Evolutionary conservation across 2,797 vertebrate species (phyloP).

Genomic region (Oreochromis grahami): DNA sequence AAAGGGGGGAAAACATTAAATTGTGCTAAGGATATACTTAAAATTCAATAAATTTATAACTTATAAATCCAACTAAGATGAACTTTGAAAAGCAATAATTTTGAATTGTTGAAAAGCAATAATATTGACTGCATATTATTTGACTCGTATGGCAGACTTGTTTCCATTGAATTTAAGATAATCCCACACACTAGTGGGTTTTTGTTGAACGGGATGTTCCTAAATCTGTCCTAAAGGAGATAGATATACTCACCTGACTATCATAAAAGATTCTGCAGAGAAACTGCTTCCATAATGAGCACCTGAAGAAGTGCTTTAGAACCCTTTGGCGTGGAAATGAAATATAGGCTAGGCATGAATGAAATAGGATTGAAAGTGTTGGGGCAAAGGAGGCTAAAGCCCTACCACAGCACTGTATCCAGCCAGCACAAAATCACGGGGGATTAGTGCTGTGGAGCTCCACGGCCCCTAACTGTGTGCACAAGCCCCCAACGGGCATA

Average conservation of each 20-base stretch:
- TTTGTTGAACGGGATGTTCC: slow-evolving; percentile 42
- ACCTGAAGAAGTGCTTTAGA: slow-evolving; percentile 62
- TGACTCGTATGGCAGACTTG: neutral
- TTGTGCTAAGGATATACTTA: neutral
- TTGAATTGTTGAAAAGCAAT: neutral
- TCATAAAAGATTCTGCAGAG: slow-evolving; percentile 58
- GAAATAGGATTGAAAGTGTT: slow-evolving; percentile 56
- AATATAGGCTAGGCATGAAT: slow-evolving; percentile 61
- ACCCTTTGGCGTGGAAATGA: slow-evolving; percentile 57
- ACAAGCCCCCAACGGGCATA: slow-evolving; percentile 45
- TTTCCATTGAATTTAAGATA: slow-evolving; percentile 9
- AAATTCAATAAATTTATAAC: neutral
- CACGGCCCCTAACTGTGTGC: slow-evolving; percentile 43
- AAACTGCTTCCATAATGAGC: slow-evolving; percentile 56
- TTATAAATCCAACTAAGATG: neutral
- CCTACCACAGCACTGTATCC: slow-evolving; percentile 47
- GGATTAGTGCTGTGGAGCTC: slow-evolving; percentile 60
- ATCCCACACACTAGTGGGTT: slow-evolving; percentile 18
- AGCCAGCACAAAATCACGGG: slow-evolving; percentile 48
- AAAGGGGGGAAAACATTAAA: neutral
- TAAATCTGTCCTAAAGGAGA: slow-evolving; percentile 58
- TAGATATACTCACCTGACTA: slow-evolving; percentile 44
- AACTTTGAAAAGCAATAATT: neutral
- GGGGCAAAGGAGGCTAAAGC: slow-evolving; percentile 41
- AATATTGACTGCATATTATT: slow-evolving; percentile 16